Evolutionary conservation across 2,797 vertebrate genomes (phyloP), one percentile per base, ranked within the genome.

Genomic region (Falco rusticolus): DNA sequence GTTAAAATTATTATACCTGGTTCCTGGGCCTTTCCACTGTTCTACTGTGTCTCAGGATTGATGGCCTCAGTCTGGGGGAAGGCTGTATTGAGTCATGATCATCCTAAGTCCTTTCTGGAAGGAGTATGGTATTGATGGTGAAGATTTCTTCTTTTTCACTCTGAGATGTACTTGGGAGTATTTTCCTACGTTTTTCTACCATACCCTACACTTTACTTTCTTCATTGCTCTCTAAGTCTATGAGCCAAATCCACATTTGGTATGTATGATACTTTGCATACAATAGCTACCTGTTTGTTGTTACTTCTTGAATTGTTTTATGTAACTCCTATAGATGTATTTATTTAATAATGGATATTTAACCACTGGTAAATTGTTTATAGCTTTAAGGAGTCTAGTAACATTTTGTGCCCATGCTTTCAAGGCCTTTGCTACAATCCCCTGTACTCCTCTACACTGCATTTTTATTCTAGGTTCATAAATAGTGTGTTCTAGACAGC

Each of bases 51-150:
- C 25, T 9, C 26, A 66, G 31, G 10, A 59, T 26, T 80, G 25
- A 48, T 2, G 1, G 11, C 5, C 5, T 18, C 17, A 1, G 2
- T 21, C 13, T 60, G 4, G 8, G 4, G 13, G 8, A 85, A 66
- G 19, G 13, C 56, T 81, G 3, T 7, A n/a, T 9, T 69, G 29
- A 70, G 34, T 54, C 24, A 79, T 16, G 10, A 69, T 9, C 25
- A 80, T 51, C 21, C 17, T 39, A 45, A 84, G 4, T 53, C 25
- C 16, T 71, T 87, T 79, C 29, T 56, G 33, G 11, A 66, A 90
- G 28, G 7, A 78, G 6, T 33, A 64, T 19, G 20, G 4, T 81
- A 20, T 41, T 86, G 16, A 70, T 50, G 5, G 37, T 18, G 26
- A 41, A 21, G 11, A 57, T 45, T 70, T 71, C 19, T 77, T 84